phyloP scores from a whole-genome alignment of 2,113 vertebrate species.

The Arothron firmamentum region DNA sequence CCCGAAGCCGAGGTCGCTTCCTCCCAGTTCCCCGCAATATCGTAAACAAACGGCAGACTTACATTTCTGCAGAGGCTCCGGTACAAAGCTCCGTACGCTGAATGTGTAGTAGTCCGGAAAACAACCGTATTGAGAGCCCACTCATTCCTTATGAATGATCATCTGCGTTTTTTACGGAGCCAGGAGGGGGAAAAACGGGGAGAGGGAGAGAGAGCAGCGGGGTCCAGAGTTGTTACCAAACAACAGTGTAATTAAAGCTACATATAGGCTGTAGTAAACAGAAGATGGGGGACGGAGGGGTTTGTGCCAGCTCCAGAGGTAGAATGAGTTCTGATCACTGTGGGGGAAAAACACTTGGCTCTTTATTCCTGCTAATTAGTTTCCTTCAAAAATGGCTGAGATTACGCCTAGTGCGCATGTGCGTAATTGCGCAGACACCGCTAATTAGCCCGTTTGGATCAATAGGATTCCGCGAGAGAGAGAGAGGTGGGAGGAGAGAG shows the following conservation, averaged over 20 bases:
- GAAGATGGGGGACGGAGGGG: slow-evolving; percentile 71
- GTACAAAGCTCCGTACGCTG: slow-evolving; percentile 64
- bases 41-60: slow-evolving; percentile 66
- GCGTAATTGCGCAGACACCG: slow-evolving; percentile 75
- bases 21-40: slow-evolving; percentile 29
- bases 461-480: slow-evolving; percentile 74
- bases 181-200: slow-evolving; percentile 51
- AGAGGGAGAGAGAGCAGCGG: slow-evolving; percentile 65
- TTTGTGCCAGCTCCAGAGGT: slow-evolving; percentile 74
- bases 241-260: slow-evolving; percentile 76
- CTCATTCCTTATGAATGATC: slow-evolving; percentile 71
- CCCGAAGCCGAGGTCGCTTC: slow-evolving; percentile 23
- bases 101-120: slow-evolving; percentile 68
- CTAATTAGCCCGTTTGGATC: slow-evolving; percentile 77
- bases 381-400: slow-evolving; percentile 90
- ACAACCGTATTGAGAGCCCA: slow-evolving; percentile 59
- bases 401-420: slow-evolving; percentile 71
- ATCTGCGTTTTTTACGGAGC: slow-evolving; percentile 57
- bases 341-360: slow-evolving; percentile 83
- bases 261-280: slow-evolving; percentile 70
- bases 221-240: slow-evolving; percentile 69
- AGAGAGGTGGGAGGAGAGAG: slow-evolving; percentile 33
- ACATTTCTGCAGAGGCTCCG: slow-evolving; percentile 71
- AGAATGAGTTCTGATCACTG: slow-evolving; percentile 77
- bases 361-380: slow-evolving; percentile 99